Evolutionary conservation across 2,797 vertebrate species (phyloP).

Genomic region (Numenius phaeopus): DNA sequence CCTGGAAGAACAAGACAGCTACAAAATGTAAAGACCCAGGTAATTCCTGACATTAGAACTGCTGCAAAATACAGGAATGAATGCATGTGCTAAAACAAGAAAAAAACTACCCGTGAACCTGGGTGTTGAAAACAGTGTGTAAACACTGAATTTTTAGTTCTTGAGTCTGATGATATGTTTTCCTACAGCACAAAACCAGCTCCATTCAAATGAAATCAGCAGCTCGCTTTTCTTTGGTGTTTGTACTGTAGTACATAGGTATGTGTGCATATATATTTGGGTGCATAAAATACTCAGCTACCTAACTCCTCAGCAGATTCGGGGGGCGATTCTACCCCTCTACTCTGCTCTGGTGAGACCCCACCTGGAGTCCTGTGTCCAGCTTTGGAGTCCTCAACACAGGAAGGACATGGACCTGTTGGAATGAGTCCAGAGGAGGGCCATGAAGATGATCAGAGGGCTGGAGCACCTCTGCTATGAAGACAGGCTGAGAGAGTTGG

Average conservation of each 20-base stretch:
- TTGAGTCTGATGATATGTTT: neutral
- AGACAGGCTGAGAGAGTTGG: too few species aligned
- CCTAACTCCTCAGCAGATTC: neutral
- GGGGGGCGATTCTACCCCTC: too few species aligned
- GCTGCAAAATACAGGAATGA: neutral
- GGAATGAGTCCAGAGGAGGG: too few species aligned
- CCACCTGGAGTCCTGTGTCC: too few species aligned
- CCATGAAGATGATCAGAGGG: too few species aligned
- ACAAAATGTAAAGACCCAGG: neutral
- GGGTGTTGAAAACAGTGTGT: neutral
- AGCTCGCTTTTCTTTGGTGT: neutral
- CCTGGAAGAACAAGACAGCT: neutral
- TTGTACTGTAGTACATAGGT: neutral
- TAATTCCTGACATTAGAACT: constrained; percentile 11
- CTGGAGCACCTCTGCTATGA: too few species aligned
- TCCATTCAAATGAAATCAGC: neutral
- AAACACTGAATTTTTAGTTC: neutral
- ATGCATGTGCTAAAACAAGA: neutral
- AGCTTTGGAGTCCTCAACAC: too few species aligned
- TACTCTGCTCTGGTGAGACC: too few species aligned
- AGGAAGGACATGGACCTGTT: too few species aligned
- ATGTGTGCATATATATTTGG: fast-evolving
- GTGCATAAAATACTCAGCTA: neutral
- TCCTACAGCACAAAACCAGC: neutral
- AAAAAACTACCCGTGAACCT: neutral